Evolutionary conservation across 2,888 invertebrate genomes (phyloP).

Genomic region (Tetragonisca angustula): DNA sequence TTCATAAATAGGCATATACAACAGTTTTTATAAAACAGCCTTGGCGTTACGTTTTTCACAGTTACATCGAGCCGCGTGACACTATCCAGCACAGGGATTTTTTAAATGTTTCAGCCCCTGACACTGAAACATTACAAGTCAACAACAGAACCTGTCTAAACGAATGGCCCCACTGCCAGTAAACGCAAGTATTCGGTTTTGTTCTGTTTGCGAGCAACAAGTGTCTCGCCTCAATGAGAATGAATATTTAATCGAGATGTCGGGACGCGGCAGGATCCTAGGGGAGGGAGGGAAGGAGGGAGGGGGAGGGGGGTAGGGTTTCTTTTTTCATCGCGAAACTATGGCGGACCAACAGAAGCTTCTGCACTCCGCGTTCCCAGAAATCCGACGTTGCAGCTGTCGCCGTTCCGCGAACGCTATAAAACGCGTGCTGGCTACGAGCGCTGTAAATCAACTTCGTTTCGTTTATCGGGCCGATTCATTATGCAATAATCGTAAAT

Average conservation of each 20-base stretch:
- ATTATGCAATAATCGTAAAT: constrained; percentile 50
- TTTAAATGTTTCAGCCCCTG: too few species aligned
- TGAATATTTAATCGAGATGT: constrained; percentile 55
- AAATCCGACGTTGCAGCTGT: constrained; percentile 34
- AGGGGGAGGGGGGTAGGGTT: too few species aligned
- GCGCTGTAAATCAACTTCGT: constrained; percentile 22
- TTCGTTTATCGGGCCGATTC: constrained; percentile 39
- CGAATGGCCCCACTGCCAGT: neutral
- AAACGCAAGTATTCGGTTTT: neutral
- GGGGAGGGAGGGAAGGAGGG: neutral
- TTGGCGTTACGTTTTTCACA: too few species aligned
- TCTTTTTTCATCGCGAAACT: constrained; percentile 10
- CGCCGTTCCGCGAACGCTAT: constrained; percentile 27
- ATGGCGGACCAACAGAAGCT: constrained; percentile 1
- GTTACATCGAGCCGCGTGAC: too few species aligned
- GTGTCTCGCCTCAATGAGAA: constrained; percentile 44
- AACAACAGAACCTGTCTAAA: neutral
- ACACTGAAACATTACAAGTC: too few species aligned
- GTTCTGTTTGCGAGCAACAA: constrained; percentile 53
- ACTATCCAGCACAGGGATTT: too few species aligned
- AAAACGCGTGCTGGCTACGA: constrained; percentile 25
- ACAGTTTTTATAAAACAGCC: too few species aligned
- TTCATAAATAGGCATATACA: too few species aligned
- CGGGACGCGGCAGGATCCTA: neutral
- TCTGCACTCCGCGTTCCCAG: neutral